A percentile compares a stretch with the other conserved stretches of the same genome.
Conservation (phyloP, 2,888 invertebrate species). For the Neoaliturus tenellus region DNA sequence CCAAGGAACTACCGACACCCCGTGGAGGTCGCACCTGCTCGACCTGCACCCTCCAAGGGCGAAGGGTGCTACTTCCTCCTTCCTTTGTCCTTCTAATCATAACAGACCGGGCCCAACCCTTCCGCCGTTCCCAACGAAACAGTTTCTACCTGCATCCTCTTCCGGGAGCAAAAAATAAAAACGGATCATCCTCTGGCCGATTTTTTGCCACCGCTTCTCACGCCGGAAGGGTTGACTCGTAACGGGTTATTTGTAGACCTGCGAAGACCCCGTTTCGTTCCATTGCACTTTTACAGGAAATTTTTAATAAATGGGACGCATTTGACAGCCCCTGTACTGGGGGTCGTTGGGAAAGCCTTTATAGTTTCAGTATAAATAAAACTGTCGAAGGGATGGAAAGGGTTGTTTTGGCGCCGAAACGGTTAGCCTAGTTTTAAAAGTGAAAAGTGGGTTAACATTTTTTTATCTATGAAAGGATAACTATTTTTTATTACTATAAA, state of each 20-base stretch:
- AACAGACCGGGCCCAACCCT: conserved; percentile 34
- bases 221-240: conserved; percentile 45
- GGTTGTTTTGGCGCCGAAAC: background rate
- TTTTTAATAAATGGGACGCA: conserved; percentile 56
- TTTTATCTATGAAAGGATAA: no score
- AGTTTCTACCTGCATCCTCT: conserved; percentile 53
- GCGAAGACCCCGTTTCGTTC: conserved; percentile 46
- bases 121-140: conserved; percentile 44
- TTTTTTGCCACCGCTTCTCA: conserved; percentile 48
- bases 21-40: conserved; percentile 21
- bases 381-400: conserved; percentile 12
- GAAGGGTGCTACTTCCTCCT: background rate
- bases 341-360: background rate
- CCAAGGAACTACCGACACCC: background rate
- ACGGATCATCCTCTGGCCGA: conserved; percentile 25
- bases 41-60: background rate
- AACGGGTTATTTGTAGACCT: conserved; percentile 54
- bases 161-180: conserved; percentile 23
- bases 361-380: conserved; percentile 26
- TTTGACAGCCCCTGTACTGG: conserved; percentile 44
- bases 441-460: background rate
- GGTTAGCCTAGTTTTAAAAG: background rate
- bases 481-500: no score
- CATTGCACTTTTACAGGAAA: conserved; percentile 54
- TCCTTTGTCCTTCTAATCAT: conserved; percentile 38